Evolutionary conservation across 2,888 invertebrate species (phyloP).

Genomic region (Cantharis nigra): DNA sequence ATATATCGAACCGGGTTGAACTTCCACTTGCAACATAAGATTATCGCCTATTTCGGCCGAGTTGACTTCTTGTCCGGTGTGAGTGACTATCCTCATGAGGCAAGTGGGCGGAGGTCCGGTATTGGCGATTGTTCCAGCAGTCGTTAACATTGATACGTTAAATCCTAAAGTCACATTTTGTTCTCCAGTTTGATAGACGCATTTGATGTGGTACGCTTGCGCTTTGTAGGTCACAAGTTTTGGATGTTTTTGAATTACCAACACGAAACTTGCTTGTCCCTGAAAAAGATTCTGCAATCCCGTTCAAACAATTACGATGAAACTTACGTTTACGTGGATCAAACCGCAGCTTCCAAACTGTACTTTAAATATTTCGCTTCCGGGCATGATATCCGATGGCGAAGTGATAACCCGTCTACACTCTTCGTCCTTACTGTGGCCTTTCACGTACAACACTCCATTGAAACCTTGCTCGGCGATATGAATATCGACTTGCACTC

Average conservation of each 20-base stretch:
- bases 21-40: conserved; percentile 48
- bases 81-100: conserved; percentile 88
- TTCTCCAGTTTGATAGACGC: conserved; percentile 92
- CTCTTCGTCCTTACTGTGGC: conserved; percentile 90
- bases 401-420: conserved; percentile 82
- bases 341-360: conserved; percentile 90
- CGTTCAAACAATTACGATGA: neutral
- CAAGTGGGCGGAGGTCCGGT: conserved; percentile 93
- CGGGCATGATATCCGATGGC: conserved; percentile 67
- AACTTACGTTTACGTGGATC: conserved; percentile 83
- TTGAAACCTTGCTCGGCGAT: conserved; percentile 79
- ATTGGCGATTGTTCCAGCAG: conserved; percentile 93
- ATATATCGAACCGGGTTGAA: conserved; percentile 70
- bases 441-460: conserved; percentile 91
- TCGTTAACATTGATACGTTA: conserved; percentile 94
- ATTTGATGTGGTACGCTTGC: conserved; percentile 94
- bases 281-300: conserved; percentile 49
- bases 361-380: conserved; percentile 71
- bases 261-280: conserved; percentile 90
- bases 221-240: conserved; percentile 93
- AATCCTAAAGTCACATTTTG: conserved; percentile 91
- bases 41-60: conserved; percentile 82
- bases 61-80: conserved; percentile 84
- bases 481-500: conserved; percentile 83
- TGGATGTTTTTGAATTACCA: conserved; percentile 96